Evolutionary conservation across 2,888 invertebrate species (phyloP), one percentile per base, ranked within the genome.

Genomic region (Andrena praecox): DNA sequence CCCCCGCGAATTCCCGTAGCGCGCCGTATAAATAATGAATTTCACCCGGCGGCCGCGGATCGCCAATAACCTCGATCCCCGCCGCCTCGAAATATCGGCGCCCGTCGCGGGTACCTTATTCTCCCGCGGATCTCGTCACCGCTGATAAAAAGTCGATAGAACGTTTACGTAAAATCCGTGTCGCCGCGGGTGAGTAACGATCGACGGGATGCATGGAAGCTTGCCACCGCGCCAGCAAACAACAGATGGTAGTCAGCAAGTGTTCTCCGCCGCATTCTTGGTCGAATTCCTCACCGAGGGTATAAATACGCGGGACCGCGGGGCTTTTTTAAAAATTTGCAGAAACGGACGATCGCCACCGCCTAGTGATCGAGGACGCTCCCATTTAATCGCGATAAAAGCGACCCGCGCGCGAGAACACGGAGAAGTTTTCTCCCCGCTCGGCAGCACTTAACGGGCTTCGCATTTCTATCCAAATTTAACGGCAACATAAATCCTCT

Each of bases 241-340:
- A 76, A 77, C 87, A 86, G 87, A 84, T 86, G 86, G 84, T 56
- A 70, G 77, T 54, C 78, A 67, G 64, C 77, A 67, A 71, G 63
- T 81, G 86, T 86, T 86, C 20, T 79, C 75, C 81, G 24, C 64
- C 72, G 56, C 77, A 82, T 86, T 86, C 79, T 69, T 84, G 24
- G n/a, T 69, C 67, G 71, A 78, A 84, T 84, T 82, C 78, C 52
- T 73, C 63, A 20, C 68, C 69, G 63, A 7, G 24, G 68, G 68
- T 80, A 74, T 82, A 84, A 82, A 84, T 87, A 77, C 68, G 20
- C 35, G 7, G 12, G 4, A 10, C 29, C 12, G 42, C 29, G 29
- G 10, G 56, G 31, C n/a, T 35, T 73, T 71, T 42, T 68, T 42
- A 78, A 67, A 67, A 42, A 35, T 52, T 0, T 42, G 35, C 24